Conservation (phyloP, 1,140 invertebrate species). For the Eumeta japonica region DNA sequence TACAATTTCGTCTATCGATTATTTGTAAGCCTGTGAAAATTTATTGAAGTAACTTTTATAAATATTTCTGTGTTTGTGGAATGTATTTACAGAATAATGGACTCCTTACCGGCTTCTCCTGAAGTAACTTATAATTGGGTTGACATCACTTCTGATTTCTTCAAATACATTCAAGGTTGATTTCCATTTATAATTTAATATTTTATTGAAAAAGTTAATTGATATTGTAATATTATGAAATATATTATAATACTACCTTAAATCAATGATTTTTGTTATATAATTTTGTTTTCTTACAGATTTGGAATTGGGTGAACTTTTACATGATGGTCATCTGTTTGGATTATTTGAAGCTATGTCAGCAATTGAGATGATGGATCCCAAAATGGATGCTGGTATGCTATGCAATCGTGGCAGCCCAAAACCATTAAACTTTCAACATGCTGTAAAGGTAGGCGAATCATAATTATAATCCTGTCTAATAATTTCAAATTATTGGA, state of each 20-base stretch:
- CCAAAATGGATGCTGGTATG: conserved; percentile 99
- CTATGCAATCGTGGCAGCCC: conserved; percentile 84
- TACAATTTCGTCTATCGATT: too few relatives aligned
- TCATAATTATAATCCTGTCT: neutral
- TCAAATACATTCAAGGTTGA: conserved; percentile 71
- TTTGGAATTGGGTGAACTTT: conserved; percentile 80
- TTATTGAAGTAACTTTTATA: too few relatives aligned
- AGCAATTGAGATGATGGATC: conserved; percentile 99
- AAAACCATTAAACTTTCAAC: conserved; percentile 84
- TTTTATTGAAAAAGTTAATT: too few relatives aligned
- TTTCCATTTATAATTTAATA: neutral
- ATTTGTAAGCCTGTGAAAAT: too few relatives aligned
- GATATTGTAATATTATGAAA: too few relatives aligned
- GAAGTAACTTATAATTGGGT: conserved; percentile 70
- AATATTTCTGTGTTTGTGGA: neutral
- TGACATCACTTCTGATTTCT: conserved; percentile 76
- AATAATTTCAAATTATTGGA: too few relatives aligned
- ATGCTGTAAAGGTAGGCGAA: conserved; percentile 72
- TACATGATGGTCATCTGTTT: conserved; percentile 90
- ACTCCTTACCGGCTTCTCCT: conserved; percentile 32
- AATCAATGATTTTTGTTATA: conserved; percentile 5
- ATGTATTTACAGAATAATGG: conserved; percentile 35
- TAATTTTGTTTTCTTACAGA: conserved; percentile 56
- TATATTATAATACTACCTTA: too few relatives aligned
- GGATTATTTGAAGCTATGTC: conserved; percentile 98